phyloP scores from a whole-genome alignment of 2,113 vertebrate species.

The Grallaria varia region DNA sequence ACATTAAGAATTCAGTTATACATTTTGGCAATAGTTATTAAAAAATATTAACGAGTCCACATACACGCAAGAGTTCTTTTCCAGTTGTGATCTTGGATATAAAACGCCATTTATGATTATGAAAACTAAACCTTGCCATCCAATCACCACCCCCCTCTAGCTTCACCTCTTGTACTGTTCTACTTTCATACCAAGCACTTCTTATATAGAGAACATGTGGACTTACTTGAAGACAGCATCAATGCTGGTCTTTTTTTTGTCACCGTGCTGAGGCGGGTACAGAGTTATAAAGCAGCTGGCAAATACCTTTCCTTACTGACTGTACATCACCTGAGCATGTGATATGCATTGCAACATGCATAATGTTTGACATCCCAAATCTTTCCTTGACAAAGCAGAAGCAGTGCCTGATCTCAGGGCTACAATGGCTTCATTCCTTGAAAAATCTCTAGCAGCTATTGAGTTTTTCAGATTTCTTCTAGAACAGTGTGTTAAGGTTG shows the following conservation, averaged over 20 bases:
- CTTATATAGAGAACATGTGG: neutral
- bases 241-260: neutral
- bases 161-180: neutral
- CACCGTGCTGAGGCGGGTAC: neutral
- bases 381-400: neutral
- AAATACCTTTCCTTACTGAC: neutral
- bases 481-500: neutral
- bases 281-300: neutral
- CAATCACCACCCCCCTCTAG: neutral
- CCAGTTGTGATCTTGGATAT: neutral
- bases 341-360: neutral
- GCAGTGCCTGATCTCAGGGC: neutral
- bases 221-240: neutral
- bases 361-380: neutral
- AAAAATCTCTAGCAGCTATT: neutral
- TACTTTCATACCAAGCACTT: neutral
- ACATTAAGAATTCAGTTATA: neutral
- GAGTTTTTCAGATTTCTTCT: neutral
- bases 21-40: neutral
- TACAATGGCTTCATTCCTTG: neutral
- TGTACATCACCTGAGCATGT: neutral
- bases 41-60: neutral
- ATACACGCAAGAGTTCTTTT: neutral
- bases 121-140: neutral
- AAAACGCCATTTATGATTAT: neutral